Conservation (phyloP, 92 coral and sea anemone species). For the Actinernus sp. region DNA sequence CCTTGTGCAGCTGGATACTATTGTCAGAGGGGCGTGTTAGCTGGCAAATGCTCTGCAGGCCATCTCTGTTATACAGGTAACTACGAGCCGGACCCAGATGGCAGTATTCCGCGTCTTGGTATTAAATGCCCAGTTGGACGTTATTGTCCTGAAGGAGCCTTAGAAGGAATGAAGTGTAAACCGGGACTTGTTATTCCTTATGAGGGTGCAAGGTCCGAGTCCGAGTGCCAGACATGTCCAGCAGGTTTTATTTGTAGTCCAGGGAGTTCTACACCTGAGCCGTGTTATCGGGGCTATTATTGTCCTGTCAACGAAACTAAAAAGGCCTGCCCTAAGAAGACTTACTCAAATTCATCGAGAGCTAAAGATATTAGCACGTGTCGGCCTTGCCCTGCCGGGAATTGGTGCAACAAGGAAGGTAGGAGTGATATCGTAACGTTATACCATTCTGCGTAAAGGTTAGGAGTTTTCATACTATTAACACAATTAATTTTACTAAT, state of each 20-base stretch:
- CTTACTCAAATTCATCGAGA: constrained; percentile 67
- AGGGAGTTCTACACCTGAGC: constrained; percentile 82
- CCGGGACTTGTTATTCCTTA: constrained; percentile 80
- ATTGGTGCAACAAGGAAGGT: constrained; percentile 90
- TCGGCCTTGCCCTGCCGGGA: constrained; percentile 91
- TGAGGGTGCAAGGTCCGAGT: constrained; percentile 78
- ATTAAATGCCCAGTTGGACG: constrained; percentile 81
- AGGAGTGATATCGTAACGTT: not conserved
- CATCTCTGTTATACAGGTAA: constrained; percentile 82
- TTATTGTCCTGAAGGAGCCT: constrained; percentile 90
- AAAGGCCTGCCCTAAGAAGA: constrained; percentile 76
- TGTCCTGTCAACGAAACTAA: constrained; percentile 89
- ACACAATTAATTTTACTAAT: too few species aligned
- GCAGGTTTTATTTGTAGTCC: constrained; percentile 93
- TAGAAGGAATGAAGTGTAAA: constrained; percentile 52
- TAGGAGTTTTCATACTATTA: too few species aligned
- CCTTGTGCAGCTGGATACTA: constrained; percentile 85
- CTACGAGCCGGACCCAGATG: constrained; percentile 92
- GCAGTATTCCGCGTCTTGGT: constrained; percentile 67
- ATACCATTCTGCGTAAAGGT: too few species aligned
- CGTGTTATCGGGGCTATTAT: constrained; percentile 87
- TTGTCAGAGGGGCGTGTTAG: constrained; percentile 87
- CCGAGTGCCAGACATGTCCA: constrained; percentile 85
- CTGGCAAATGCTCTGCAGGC: constrained; percentile 84
- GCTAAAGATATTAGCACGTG: constrained; percentile 85